Conservation (phyloP, 2,113 vertebrate genomes). For the Tinamus guttatus region DNA sequence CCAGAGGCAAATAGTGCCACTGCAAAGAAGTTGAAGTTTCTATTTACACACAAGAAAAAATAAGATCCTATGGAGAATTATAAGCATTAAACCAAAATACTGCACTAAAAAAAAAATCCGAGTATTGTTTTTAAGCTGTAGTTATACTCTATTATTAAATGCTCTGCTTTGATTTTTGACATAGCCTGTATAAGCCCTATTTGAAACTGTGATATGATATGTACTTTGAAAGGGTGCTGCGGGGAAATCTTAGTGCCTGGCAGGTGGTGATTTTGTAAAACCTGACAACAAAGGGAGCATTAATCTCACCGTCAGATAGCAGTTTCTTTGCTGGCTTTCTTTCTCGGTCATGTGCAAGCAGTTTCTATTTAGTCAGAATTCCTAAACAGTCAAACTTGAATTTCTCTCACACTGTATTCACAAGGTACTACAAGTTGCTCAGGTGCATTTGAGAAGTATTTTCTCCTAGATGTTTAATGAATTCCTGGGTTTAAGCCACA, state of each 20-base stretch:
- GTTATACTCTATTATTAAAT: not conserved
- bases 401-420: not conserved
- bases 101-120: not conserved
- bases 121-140: slow-evolving; percentile 11
- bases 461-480: not conserved
- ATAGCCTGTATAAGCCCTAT: accelerated
- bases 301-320: not conserved
- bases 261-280: slow-evolving; percentile 8
- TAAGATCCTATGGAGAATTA: not conserved
- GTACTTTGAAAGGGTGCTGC: not conserved
- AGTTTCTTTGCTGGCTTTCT: slow-evolving; percentile 20
- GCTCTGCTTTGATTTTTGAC: slow-evolving; percentile 18
- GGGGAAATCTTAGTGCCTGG: slow-evolving; percentile 22
- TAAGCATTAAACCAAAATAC: not conserved
- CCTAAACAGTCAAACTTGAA: slow-evolving; percentile 49
- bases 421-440: not conserved
- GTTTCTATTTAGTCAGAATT: slow-evolving; percentile 34
- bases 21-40: not conserved
- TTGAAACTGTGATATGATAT: not conserved
- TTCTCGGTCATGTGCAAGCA: slow-evolving; percentile 7
- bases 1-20: not conserved
- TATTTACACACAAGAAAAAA: not conserved
- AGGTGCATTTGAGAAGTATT: not conserved
- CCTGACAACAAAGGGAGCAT: not conserved
- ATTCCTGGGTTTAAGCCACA: not conserved